Evolutionary conservation across 2,797 vertebrate species (phyloP).

Genomic region (Schizothorax lantsangensis): DNA sequence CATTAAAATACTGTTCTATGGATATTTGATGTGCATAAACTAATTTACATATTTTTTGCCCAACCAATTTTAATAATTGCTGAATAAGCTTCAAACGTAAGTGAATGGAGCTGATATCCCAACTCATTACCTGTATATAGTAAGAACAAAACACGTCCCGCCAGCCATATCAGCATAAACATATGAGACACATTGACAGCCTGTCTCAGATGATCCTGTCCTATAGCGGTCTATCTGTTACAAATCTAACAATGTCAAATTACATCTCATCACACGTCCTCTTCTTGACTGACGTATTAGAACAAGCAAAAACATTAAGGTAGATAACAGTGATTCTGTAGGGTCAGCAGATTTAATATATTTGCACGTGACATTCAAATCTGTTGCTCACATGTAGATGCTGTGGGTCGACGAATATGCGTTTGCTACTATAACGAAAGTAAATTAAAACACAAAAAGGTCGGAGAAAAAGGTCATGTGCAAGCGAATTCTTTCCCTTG

Average conservation of each 20-base stretch:
- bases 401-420: neutral
- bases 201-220: constrained; percentile 61
- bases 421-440: neutral
- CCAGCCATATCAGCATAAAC: constrained; percentile 62
- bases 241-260: constrained; percentile 58
- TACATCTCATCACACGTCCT: constrained; percentile 59
- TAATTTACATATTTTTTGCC: constrained; percentile 21
- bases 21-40: constrained; percentile 6
- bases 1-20: neutral
- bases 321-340: constrained; percentile 23
- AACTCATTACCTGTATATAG: constrained; percentile 28
- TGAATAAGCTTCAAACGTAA: neutral
- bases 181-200: constrained; percentile 63
- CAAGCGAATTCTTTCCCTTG: too few species aligned
- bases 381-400: constrained; percentile 37
- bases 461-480: neutral
- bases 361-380: constrained; percentile 30
- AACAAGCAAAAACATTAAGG: constrained; percentile 34
- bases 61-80: constrained; percentile 12
- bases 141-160: constrained; percentile 24
- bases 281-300: constrained; percentile 42
- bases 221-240: constrained; percentile 50
- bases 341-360: constrained; percentile 25
- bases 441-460: neutral
- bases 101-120: constrained; percentile 22